Conservation (phyloP, 2,113 vertebrate genomes). For the Scytalopus superciliaris region DNA sequence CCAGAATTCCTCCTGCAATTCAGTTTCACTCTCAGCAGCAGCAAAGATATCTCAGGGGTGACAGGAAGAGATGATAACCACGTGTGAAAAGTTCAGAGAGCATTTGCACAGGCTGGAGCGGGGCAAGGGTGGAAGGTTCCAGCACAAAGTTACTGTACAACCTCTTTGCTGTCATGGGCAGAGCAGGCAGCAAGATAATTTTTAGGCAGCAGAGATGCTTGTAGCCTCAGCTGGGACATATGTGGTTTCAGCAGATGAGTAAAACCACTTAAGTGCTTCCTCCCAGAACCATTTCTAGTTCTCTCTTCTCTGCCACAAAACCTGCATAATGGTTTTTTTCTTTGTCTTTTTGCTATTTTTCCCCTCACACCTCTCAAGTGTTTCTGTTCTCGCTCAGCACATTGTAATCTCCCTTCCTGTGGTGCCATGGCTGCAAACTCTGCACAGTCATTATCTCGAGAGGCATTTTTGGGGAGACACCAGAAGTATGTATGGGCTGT, state of each 20-base stretch:
- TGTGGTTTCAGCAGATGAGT: not conserved
- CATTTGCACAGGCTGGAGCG: not conserved
- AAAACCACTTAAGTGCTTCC: conserved; percentile 31
- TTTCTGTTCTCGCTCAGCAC: not conserved
- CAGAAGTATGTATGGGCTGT: not conserved
- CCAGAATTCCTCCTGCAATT: not conserved
- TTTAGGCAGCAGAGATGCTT: rapidly evolving
- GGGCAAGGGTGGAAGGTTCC: not conserved
- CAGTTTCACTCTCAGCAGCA: not conserved
- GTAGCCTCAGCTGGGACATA: not conserved
- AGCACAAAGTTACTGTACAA: not conserved
- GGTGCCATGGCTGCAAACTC: not conserved
- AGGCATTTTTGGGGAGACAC: not conserved
- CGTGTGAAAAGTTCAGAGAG: not conserved
- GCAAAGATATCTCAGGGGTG: not conserved
- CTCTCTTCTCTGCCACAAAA: not conserved
- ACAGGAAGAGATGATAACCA: not conserved
- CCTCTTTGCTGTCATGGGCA: not conserved
- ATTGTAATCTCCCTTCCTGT: not conserved
- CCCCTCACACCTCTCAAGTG: not conserved
- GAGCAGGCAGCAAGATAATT: too few relatives aligned
- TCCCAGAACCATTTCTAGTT: not conserved
- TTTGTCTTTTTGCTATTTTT: not conserved
- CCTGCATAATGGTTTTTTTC: not conserved
- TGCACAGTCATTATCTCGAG: not conserved